These are phyloP conservation scores for Nerophis lumbriciformis DNA, from an alignment of 2,113 vertebrate genomes.

Conservation along the genomic window DNA sequence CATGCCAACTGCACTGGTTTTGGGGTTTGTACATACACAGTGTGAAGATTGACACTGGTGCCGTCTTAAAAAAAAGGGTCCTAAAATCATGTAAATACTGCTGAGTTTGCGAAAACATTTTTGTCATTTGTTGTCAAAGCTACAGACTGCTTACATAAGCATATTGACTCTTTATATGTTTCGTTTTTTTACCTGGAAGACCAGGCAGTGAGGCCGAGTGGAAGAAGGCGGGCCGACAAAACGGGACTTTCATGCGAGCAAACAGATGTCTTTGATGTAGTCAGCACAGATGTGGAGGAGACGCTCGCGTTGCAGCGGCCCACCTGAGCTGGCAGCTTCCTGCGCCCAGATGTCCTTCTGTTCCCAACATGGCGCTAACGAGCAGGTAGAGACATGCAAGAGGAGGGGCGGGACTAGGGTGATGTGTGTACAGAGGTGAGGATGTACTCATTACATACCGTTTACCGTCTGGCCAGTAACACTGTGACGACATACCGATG, in stretches of 20 bases:
- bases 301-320: constrained; percentile 58
- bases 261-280: constrained; percentile 61
- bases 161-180: not conserved
- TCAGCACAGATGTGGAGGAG: constrained; percentile 61
- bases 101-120: no score
- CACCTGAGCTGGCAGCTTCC: constrained; percentile 72
- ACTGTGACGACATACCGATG: no score
- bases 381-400: constrained; percentile 70
- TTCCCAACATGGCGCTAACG: constrained; percentile 73
- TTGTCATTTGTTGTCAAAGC: no score
- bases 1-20: no score
- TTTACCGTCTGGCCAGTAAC: constrained; percentile 41
- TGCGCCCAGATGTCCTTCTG: constrained; percentile 65
- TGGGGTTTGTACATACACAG: no score
- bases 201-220: constrained; percentile 8
- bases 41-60: no score
- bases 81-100: no score
- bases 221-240: constrained; percentile 6
- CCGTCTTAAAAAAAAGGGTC: no score
- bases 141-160: no score
- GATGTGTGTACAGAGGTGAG: no score
- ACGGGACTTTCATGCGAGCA: constrained; percentile 33
- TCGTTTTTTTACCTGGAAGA: constrained; percentile 11
- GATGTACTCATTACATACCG: constrained; percentile 45
- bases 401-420: constrained; percentile 47